Percentiles rank a stretch among this genome's conserved stretches.
Evolutionary conservation across 2,113 vertebrate species (phyloP).

Genomic region (Copsychus sechellarum): DNA sequence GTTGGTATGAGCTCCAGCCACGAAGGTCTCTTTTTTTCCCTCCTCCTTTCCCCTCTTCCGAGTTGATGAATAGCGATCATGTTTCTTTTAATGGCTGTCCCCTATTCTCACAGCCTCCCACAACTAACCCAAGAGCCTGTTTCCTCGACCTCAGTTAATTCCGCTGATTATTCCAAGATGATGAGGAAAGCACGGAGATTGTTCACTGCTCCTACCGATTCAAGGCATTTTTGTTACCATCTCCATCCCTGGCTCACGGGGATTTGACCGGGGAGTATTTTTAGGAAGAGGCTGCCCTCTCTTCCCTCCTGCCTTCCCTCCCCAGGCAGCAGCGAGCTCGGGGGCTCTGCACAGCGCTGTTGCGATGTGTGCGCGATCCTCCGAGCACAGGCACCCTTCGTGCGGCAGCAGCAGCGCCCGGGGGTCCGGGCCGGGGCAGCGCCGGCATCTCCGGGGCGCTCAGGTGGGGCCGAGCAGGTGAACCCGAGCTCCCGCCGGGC

Average conservation of each 20-base stretch:
- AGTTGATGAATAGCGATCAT: constrained; percentile 88
- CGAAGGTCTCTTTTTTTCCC: constrained; percentile 46
- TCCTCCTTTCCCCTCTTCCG: constrained; percentile 28
- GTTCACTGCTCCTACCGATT: constrained; percentile 37
- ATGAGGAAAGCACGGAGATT: constrained; percentile 65
- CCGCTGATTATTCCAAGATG: constrained; percentile 94
- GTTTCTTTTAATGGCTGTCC: constrained; percentile 88
- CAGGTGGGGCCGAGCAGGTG: background rate
- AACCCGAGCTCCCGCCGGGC: background rate
- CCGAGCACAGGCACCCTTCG: fast-evolving
- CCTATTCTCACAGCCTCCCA: constrained; percentile 90
- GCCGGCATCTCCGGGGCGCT: background rate
- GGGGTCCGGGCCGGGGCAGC: too few relatives aligned
- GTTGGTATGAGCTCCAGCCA: constrained; percentile 65
- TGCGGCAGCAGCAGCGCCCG: background rate
- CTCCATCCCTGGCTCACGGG: background rate
- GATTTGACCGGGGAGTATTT: background rate
- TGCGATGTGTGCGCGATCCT: background rate
- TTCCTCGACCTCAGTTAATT: constrained; percentile 89
- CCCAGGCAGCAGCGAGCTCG: background rate
- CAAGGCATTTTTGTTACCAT: constrained; percentile 35
- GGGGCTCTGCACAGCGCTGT: fast-evolving
- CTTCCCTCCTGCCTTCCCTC: background rate
- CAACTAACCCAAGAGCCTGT: constrained; percentile 84
- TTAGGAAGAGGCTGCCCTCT: background rate